phyloP scores from a whole-genome alignment of 2,888 invertebrate genomes.

The Cremastobaeus sp. region DNA sequence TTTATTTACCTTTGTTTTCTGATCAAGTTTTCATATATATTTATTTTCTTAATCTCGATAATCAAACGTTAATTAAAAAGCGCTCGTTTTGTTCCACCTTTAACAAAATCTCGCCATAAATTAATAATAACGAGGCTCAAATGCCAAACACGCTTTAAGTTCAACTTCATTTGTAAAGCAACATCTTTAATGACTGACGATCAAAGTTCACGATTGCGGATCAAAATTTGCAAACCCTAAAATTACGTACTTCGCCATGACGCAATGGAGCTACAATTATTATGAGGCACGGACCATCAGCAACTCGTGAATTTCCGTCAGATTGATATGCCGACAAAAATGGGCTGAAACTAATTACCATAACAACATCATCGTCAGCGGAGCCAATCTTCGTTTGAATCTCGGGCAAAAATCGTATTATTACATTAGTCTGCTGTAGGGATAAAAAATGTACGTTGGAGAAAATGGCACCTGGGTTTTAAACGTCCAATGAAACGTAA shows the following conservation, averaged over 20 bases:
- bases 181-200: too few relatives aligned
- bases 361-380: constrained; percentile 13
- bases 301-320: background rate
- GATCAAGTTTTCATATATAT: too few relatives aligned
- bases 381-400: constrained; percentile 18
- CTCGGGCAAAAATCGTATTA: constrained; percentile 33
- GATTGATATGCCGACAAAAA: background rate
- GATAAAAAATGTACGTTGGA: constrained; percentile 25
- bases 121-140: too few relatives aligned
- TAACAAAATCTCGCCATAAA: too few relatives aligned
- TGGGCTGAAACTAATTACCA: constrained; percentile 8
- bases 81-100: too few relatives aligned
- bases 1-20: too few relatives aligned
- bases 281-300: constrained; percentile 3
- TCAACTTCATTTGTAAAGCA: too few relatives aligned
- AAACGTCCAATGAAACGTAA: constrained; percentile 21
- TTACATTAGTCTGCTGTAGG: constrained; percentile 13
- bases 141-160: too few relatives aligned
- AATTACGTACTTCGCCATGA: constrained; percentile 14
- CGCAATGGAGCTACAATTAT: too few relatives aligned
- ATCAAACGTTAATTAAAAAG: too few relatives aligned
- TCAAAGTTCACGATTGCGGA: constrained; percentile 10
- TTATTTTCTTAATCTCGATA: too few relatives aligned
- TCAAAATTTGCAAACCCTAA: constrained; percentile 12
- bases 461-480: constrained; percentile 38